Evolutionary conservation across 2,888 invertebrate species (phyloP), one percentile per base, ranked within the genome.

Genomic region (Drosophila phalerata): DNA sequence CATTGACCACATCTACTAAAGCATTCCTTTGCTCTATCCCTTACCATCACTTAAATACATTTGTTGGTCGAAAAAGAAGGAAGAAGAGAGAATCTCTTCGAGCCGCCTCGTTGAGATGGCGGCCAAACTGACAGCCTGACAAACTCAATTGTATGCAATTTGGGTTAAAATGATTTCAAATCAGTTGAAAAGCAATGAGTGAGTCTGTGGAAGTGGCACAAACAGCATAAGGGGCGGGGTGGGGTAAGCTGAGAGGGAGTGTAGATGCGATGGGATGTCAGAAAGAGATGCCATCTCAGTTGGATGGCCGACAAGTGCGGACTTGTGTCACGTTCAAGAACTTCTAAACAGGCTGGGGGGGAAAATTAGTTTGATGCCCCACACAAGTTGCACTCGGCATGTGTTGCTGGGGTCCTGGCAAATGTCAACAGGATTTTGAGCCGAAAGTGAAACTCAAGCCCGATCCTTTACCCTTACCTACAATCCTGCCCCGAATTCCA

Each of bases 321-420:
- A 86, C 77, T 88, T 79, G 79, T 88, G 87, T 84, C 85, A 89
- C 89, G 89, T 89, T 80, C 85, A 82, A 85, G 82, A 89, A 71
- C 85, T 88, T 11, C 84, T 87, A 85, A 85, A 77, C 82, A 82
- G 85, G n/a, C n/a, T n/a, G n/a, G n/a, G n/a, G 70, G 63, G 78
- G 71, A 89, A 88, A 85, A 89, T 89, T 89, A 85, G 89, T 89
- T 89, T 85, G 85, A 87, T 85, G 82, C 53, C 25, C 55, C 30
- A 11, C 63, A 57, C 25, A 58, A 38, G 28, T 48, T 58, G 38
- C 57, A 57, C 47, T 57, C 37, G 28, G 8, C 28, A 34, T 45
- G 56, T 30, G 32, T 13, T 34, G 11, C 34, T 40, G 48, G 42
- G 45, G 40, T 62, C 52, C 32, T 51, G 65, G 47, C 81, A 81